Evolutionary conservation across 2,113 vertebrate genomes (phyloP), one percentile per base, ranked within the genome.

Genomic region (Alaudala cheleensis): DNA sequence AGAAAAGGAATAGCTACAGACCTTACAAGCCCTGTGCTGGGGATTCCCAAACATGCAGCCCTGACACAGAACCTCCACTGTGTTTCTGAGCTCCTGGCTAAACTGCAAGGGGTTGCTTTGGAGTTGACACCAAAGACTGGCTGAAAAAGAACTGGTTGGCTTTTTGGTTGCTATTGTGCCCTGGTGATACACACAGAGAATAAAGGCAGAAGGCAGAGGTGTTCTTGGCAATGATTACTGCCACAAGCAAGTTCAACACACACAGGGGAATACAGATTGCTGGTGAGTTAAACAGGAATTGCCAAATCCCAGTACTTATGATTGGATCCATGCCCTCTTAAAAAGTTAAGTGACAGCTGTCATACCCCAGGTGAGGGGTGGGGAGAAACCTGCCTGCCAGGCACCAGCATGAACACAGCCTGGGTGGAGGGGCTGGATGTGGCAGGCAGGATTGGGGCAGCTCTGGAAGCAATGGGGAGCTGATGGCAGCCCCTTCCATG

Each of bases 211-310:
- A 66, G 49, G 34, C 28, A 94, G 42, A 73, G 21, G 13, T 81
- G 20, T 3, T 58, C 60, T 62, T 58, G 47, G 42, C 49, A 61
- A 42, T 0, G 3, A 19, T 64, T 70, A 2, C 25, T 57, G 33
- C 33, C 29, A 39, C 0, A 0, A 73, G 14, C 0, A 1, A 54
- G 29, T 21, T 47, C 65, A 78, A 7, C 0, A 0, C 11, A 24
- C 18, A 10, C 3, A 31, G n/a, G 24, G 51, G 78, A 60, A 47
- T 50, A 22, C 1, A 20, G 29, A 73, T 86, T 53, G 57, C 39
- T 34, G 58, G 50, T 1, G 2, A 47, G 23, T 45, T 57, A 44
- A 80, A 62, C 0, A 4, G 19, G 29, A 69, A 45, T 15, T 45
- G 44, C 19, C 40, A 66, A 65, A 81, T 64, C 19, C 24, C 15